phyloP scores from a whole-genome alignment of 2,888 invertebrate species.

The Thera britannica region DNA sequence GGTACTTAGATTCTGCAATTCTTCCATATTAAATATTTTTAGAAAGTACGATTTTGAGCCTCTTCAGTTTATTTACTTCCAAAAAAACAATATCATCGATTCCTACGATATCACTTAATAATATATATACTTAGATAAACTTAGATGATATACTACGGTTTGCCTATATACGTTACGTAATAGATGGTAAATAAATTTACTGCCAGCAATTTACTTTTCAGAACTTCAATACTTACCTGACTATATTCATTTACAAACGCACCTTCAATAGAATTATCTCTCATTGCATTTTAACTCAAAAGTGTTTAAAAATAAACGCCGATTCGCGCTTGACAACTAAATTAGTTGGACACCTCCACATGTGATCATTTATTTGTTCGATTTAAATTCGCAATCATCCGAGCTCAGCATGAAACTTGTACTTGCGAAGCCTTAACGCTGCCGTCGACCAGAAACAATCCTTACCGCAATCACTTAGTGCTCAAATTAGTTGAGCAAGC shows the following conservation, averaged over 20 bases:
- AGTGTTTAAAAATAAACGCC: conserved; percentile 45
- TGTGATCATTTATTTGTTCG: conserved; percentile 58
- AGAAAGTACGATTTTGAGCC: too few species aligned
- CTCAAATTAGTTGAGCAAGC: conserved; percentile 11
- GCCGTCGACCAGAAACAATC: conserved; percentile 29
- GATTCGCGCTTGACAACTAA: conserved; percentile 55
- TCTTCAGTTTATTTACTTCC: too few species aligned
- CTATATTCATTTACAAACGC: conserved; percentile 19
- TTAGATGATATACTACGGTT: too few species aligned
- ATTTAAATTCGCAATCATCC: conserved; percentile 59
- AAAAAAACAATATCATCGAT: too few species aligned
- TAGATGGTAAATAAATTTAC: too few species aligned
- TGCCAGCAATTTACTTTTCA: neutral
- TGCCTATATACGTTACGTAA: too few species aligned
- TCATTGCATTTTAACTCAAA: conserved; percentile 40
- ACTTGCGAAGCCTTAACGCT: conserved; percentile 31
- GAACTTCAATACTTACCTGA: conserved; percentile 1
- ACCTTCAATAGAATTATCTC: conserved; percentile 30
- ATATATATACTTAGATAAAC: too few species aligned
- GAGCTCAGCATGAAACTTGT: conserved; percentile 48
- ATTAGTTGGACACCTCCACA: conserved; percentile 54
- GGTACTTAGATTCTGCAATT: too few species aligned
- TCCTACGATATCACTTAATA: too few species aligned
- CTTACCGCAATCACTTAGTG: conserved; percentile 14
- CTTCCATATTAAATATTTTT: too few species aligned